Percentiles rank a stretch among this genome's conserved stretches.
Evolutionary conservation across 2,888 invertebrate species (phyloP).

Genomic region (Lissonota sp.): DNA sequence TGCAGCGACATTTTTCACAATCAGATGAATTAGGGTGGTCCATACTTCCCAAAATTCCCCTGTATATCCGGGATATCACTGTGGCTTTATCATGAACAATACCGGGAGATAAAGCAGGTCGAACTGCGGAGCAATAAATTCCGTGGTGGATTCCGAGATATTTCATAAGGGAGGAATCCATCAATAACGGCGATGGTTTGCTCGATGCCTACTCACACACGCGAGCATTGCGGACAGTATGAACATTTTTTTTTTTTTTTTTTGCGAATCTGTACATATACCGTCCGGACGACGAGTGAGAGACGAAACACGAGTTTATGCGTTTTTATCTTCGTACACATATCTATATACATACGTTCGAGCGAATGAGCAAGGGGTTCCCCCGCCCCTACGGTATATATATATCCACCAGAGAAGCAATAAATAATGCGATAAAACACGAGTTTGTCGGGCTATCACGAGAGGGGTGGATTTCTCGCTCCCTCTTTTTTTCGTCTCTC

Average conservation of each 20-base stretch:
- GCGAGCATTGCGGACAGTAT: conserved; percentile 54
- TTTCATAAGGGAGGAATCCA: conserved; percentile 84
- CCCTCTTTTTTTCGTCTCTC: conserved; percentile 7
- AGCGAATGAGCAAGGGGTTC: conserved; percentile 64
- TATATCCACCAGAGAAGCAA: conserved; percentile 74
- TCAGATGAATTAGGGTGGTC: too few relatives aligned
- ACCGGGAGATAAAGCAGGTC: conserved; percentile 81
- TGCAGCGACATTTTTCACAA: too few relatives aligned
- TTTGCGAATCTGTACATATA: conserved; percentile 44
- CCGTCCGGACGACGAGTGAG: conserved; percentile 40
- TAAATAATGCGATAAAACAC: conserved; percentile 84
- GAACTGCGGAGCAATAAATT: conserved; percentile 83
- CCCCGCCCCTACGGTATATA: conserved; percentile 63
- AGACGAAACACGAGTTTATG: conserved; percentile 42
- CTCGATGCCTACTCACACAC: conserved; percentile 52
- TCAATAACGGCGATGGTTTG: conserved; percentile 78
- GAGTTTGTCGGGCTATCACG: conserved; percentile 82
- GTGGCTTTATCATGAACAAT: conserved; percentile 83
- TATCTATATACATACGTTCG: conserved; percentile 39
- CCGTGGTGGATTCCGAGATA: conserved; percentile 80
- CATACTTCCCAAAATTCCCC: too few relatives aligned
- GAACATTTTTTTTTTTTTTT: conserved; percentile 54
- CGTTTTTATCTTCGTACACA: conserved; percentile 45
- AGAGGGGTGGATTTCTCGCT: conserved; percentile 69
- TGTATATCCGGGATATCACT: conserved; percentile 74